Evolutionary conservation across 2,888 invertebrate genomes (phyloP).

Genomic region (Tipula helvola): DNA sequence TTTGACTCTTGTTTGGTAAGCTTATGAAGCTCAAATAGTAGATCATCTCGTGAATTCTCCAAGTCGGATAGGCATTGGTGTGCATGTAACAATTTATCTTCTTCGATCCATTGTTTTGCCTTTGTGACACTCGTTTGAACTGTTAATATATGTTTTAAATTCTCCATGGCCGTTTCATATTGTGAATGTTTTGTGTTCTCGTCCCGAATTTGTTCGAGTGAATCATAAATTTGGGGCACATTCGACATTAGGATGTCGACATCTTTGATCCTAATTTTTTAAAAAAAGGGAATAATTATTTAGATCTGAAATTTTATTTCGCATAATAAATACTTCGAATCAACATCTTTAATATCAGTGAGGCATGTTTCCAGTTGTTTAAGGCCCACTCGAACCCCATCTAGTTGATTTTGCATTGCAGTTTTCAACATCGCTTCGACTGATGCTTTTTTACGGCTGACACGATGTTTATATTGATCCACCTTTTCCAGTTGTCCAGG

Average conservation of each 20-base stretch:
- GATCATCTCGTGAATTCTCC: constrained; percentile 92
- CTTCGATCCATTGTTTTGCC: constrained; percentile 86
- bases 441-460: constrained; percentile 32
- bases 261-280: constrained; percentile 54
- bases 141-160: constrained; percentile 94
- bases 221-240: constrained; percentile 67
- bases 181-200: constrained; percentile 94
- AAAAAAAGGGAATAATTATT: constrained; percentile 16
- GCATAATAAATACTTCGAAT: constrained; percentile 33
- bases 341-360: constrained; percentile 67
- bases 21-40: constrained; percentile 87
- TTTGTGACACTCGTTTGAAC: constrained; percentile 93
- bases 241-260: constrained; percentile 61
- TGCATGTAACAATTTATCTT: constrained; percentile 87
- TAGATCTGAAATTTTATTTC: neutral
- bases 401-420: constrained; percentile 96
- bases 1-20: constrained; percentile 81
- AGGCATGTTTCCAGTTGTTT: constrained; percentile 78
- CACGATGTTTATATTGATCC: constrained; percentile 33
- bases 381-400: constrained; percentile 89
- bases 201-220: constrained; percentile 72
- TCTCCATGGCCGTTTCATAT: constrained; percentile 96
- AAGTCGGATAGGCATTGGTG: constrained; percentile 90
- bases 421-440: constrained; percentile 59
- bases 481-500: constrained; percentile 93